Evolutionary conservation across 1,140 invertebrate genomes (phyloP), one percentile per base, ranked within the genome.

Genomic region (Magallana gigas): DNA sequence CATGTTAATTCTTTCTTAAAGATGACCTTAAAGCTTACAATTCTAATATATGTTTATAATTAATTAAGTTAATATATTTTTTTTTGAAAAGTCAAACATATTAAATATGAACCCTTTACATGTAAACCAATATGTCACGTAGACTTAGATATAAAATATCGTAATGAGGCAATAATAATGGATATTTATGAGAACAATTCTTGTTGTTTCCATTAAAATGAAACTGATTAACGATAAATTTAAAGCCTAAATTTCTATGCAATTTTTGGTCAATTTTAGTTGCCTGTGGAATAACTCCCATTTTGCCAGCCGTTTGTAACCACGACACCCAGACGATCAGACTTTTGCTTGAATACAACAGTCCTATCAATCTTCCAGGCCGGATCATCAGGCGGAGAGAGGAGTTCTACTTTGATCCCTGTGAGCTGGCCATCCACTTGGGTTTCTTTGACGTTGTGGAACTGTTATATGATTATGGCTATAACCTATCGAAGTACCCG

Each of bases 351-450:
- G 60, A 85, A 5, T 89, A 88, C 84, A 88, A 89, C 18, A 89
- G 87, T 83, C 83, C 85, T 16, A 56, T 89, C 1, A 83, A 88
- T 18, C 64, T 88, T 0, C 68, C 48, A 59, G 90, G 91, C 9
- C 29, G 76, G 9, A 87, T 90, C 36, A 62, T 71, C 60, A 86
- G 81, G 9, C 56, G 85, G 8, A 29, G 85, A 56, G 68, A 89
- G 2, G 88, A 91, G 14, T 88, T 87, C 68, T 64, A 84, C 8
- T 58, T 89, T 57, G 87, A 91, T 59, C 87, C 90, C 9, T 90
- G 90, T 71, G 85, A 91, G 80, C 64, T 91, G 18, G 91, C 91
- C 18, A 57, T 90, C 11, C 36, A 86, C 57, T 29, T 83, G 1
- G 86, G 48, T 14, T 86, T 48, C 18, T 87, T 85, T 83, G 87